A percentile compares a stretch with the other conserved stretches of the same genome.
These are phyloP conservation scores for Drosophila birchii DNA, from an alignment of 2,888 invertebrate genomes.

Conservation along the genomic window DNA sequence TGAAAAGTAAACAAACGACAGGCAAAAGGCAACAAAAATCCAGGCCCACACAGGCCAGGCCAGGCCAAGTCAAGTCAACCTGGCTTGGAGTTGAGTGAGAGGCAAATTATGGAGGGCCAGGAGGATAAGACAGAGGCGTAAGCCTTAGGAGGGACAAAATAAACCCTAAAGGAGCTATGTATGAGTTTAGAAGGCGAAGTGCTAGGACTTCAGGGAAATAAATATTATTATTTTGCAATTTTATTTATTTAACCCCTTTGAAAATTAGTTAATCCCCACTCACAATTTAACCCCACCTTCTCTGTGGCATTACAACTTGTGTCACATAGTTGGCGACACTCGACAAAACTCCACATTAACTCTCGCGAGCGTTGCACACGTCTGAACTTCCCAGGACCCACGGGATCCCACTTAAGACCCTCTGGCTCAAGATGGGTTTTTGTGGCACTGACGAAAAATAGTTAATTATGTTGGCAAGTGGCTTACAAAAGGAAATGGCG, in stretches of 20 bases:
- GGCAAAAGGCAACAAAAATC: conserved; percentile 66
- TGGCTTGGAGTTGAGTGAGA: conserved; percentile 20
- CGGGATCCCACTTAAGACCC: conserved; percentile 34
- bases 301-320: conserved; percentile 44
- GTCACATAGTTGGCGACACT: conserved; percentile 57
- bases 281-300: neutral
- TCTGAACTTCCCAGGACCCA: conserved; percentile 50
- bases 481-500: conserved; percentile 60
- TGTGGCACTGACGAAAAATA: conserved; percentile 60
- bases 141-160: neutral
- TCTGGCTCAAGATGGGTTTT: conserved; percentile 5
- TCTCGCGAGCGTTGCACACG: conserved; percentile 50
- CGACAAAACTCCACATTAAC: conserved; percentile 57
- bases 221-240: neutral
- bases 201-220: too few species aligned
- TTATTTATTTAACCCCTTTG: neutral
- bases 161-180: too few species aligned
- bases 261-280: neutral
- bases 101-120: conserved; percentile 15
- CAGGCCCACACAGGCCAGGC: conserved; percentile 50
- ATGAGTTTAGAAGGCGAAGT: too few species aligned
- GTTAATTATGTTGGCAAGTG: conserved; percentile 73
- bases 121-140: conserved; percentile 15
- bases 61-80: conserved; percentile 33
- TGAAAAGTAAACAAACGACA: conserved; percentile 76